Evolutionary conservation across 2,888 invertebrate species (phyloP).

Genomic region (Gymnosoma rotundatum): DNA sequence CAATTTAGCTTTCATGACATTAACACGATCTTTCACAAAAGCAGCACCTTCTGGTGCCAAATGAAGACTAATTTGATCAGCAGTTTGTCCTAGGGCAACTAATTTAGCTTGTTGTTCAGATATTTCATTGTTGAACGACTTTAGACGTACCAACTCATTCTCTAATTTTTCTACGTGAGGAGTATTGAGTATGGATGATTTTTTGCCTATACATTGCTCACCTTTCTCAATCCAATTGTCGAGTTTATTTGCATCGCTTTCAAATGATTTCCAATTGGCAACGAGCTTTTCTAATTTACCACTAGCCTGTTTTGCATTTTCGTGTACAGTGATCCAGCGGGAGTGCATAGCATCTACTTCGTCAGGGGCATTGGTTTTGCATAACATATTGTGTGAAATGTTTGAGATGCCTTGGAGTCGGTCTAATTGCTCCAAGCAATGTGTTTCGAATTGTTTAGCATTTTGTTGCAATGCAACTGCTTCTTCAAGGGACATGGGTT

Average conservation of each 20-base stretch:
- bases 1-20: slow-evolving; percentile 88
- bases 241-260: slow-evolving; percentile 88
- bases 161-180: slow-evolving; percentile 90
- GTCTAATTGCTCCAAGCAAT: slow-evolving; percentile 89
- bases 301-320: slow-evolving; percentile 89
- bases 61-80: slow-evolving; percentile 90
- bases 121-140: slow-evolving; percentile 92
- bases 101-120: slow-evolving; percentile 93
- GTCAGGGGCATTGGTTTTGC: slow-evolving; percentile 90
- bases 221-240: slow-evolving; percentile 89
- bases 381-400: slow-evolving; percentile 89
- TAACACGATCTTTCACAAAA: slow-evolving; percentile 87
- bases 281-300: slow-evolving; percentile 91
- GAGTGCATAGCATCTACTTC: slow-evolving; percentile 93
- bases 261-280: slow-evolving; percentile 91
- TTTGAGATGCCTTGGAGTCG: slow-evolving; percentile 89
- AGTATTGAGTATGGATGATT: slow-evolving; percentile 85
- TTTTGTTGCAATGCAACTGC: slow-evolving; percentile 90
- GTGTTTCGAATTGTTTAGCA: slow-evolving; percentile 88
- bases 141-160: slow-evolving; percentile 88
- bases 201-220: slow-evolving; percentile 85
- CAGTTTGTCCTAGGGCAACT: slow-evolving; percentile 89
- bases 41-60: slow-evolving; percentile 90
- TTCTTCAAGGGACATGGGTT: slow-evolving; percentile 90
- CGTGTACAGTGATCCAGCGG: slow-evolving; percentile 92